Evolutionary conservation across 1,140 invertebrate species (phyloP).

Genomic region (Micrasema minimum): DNA sequence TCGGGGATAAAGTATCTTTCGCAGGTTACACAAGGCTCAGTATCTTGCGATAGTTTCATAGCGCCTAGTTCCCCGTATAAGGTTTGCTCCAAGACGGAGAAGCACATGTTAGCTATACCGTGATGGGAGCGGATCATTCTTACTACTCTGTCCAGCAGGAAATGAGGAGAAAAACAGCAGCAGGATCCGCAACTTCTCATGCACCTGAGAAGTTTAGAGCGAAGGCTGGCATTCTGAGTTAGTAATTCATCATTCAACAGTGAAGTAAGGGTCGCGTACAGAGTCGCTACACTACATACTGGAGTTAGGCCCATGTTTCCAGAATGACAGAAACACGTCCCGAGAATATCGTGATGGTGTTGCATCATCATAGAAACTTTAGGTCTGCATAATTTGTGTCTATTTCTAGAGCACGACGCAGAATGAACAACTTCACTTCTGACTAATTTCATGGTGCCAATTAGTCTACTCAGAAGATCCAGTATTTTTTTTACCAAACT

Average conservation of each 20-base stretch:
- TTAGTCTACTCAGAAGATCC: conserved; percentile 69
- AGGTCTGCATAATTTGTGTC: conserved; percentile 66
- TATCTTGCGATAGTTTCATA: conserved; percentile 21
- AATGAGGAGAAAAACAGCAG: conserved; percentile 71
- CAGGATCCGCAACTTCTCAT: conserved; percentile 71
- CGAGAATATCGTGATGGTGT: conserved; percentile 71
- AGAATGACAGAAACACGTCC: conserved; percentile 52
- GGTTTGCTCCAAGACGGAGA: conserved; percentile 68
- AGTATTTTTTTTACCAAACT: conserved; percentile 68
- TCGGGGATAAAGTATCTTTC: conserved; percentile 55
- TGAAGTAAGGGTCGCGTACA: conserved; percentile 68
- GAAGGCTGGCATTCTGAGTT: conserved; percentile 59
- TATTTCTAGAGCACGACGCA: conserved; percentile 63
- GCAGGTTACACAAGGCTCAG: conserved; percentile 61
- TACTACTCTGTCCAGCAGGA: conserved; percentile 61
- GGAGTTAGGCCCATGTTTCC: conserved; percentile 55
- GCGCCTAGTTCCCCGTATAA: conserved; percentile 71
- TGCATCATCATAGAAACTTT: conserved; percentile 62
- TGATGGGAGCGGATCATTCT: conserved; percentile 59
- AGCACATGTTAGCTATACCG: conserved; percentile 56
- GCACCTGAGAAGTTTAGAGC: conserved; percentile 67
- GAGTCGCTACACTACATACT: conserved; percentile 68
- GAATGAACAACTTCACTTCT: conserved; percentile 69
- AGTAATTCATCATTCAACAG: conserved; percentile 65
- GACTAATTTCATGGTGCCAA: conserved; percentile 69